Evolutionary conservation across 2,797 vertebrate genomes (phyloP).

Genomic region (Geotrypetes seraphini): DNA sequence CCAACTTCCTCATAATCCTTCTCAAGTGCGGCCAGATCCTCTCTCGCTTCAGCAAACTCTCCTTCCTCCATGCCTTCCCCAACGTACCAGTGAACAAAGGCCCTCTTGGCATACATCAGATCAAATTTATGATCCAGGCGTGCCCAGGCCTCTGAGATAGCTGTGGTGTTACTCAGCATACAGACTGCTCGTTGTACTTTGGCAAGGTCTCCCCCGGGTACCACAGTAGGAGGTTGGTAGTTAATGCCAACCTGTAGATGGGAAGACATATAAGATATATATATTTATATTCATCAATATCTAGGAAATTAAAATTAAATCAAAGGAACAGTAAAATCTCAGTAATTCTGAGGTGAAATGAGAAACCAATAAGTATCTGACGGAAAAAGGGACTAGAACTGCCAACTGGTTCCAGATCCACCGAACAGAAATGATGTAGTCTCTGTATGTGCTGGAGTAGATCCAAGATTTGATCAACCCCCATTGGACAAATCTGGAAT

Average conservation of each 20-base stretch:
- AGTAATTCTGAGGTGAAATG: not conserved
- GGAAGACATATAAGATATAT: no score
- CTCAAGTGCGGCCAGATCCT: slow-evolving; percentile 88
- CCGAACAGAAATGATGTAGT: no score
- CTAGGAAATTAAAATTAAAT: not conserved
- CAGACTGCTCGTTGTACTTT: slow-evolving; percentile 84
- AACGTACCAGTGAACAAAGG: slow-evolving; percentile 96
- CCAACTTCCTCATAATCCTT: slow-evolving; percentile 96
- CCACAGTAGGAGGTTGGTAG: slow-evolving; percentile 83
- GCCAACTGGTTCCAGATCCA: no score
- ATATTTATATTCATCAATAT: no score
- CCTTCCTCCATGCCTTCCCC: slow-evolving; percentile 95
- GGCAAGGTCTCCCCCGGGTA: slow-evolving; percentile 83
- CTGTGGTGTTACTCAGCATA: slow-evolving; percentile 92
- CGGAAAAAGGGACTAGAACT: not conserved
- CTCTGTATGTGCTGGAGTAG: no score
- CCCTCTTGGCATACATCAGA: slow-evolving; percentile 90
- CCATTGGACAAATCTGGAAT: no score
- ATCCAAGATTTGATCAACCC: no score
- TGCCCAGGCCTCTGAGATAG: slow-evolving; percentile 88
- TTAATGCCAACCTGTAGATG: slow-evolving; percentile 82
- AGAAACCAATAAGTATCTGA: not conserved
- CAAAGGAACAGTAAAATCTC: not conserved
- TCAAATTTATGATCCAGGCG: slow-evolving; percentile 90
- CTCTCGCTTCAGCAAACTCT: slow-evolving; percentile 86